Evolutionary conservation across 2,113 vertebrate genomes (phyloP).

Genomic region (Chlorocebus sabaeus): DNA sequence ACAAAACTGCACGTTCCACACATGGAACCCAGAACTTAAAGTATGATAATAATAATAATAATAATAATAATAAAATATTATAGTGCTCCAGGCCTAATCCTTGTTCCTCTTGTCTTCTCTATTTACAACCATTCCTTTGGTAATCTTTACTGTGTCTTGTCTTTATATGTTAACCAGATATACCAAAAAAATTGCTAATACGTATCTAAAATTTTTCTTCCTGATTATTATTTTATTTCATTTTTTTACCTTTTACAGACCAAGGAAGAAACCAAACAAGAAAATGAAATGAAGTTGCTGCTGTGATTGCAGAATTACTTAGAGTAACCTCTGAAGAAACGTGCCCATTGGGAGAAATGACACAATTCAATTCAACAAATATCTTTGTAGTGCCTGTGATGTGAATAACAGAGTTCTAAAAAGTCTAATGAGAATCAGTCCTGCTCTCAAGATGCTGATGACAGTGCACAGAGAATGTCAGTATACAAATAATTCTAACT

Average conservation of each 20-base stretch:
- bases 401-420: slow-evolving; percentile 4
- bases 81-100: neutral
- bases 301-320: slow-evolving; percentile 23
- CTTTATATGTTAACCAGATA: neutral
- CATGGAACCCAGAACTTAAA: too few species aligned
- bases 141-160: neutral
- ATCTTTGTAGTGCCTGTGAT: neutral
- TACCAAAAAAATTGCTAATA: neutral
- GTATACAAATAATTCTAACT: neutral
- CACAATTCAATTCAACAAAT: slow-evolving; percentile 17
- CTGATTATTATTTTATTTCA: neutral
- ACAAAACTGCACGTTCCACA: too few species aligned
- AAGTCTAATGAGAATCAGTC: neutral
- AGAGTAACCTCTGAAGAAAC: slow-evolving; percentile 40
- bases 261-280: slow-evolving; percentile 14
- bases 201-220: neutral
- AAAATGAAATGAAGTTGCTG: slow-evolving; percentile 45
- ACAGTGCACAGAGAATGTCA: neutral
- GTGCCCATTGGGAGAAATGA: neutral
- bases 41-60: too few species aligned
- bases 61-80: neutral
- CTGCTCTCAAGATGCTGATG: neutral
- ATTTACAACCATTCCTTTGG: neutral
- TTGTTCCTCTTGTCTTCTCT: neutral
- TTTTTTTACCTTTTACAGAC: neutral